These are phyloP conservation scores for Conomelus anceps DNA, from an alignment of 2,888 invertebrate genomes.

Conservation along the genomic window DNA sequence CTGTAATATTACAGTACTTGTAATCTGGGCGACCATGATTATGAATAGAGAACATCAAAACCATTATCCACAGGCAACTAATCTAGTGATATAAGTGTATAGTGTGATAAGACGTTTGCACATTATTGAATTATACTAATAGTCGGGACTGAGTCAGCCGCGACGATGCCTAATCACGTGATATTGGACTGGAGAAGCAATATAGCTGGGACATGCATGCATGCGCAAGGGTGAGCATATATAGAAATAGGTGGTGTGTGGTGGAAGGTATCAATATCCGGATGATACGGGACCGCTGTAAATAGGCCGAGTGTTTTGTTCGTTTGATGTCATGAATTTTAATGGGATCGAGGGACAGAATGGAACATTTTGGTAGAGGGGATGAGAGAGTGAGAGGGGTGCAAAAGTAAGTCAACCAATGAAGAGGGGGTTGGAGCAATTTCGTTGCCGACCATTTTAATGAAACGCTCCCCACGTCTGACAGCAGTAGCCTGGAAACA, in stretches of 20 bases:
- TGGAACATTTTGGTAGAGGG: no score
- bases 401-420: not conserved
- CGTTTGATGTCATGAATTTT: not conserved
- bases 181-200: not conserved
- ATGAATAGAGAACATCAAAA: not conserved
- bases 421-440: not conserved
- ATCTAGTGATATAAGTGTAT: not conserved
- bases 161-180: not conserved
- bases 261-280: not conserved
- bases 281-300: not conserved
- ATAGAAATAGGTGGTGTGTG: no score
- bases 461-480: not conserved
- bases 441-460: not conserved
- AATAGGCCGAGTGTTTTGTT: not conserved
- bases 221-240: not conserved
- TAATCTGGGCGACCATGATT: not conserved
- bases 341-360: not conserved
- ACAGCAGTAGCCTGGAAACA: not conserved
- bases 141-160: not conserved
- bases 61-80: not conserved
- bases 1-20: not conserved
- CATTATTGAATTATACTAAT: not conserved
- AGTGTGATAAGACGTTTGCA: not conserved
- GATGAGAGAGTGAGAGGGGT: not conserved
- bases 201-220: not conserved